phyloP scores from a whole-genome alignment of 2,888 invertebrate genomes.

The Ophioninae sp. region DNA sequence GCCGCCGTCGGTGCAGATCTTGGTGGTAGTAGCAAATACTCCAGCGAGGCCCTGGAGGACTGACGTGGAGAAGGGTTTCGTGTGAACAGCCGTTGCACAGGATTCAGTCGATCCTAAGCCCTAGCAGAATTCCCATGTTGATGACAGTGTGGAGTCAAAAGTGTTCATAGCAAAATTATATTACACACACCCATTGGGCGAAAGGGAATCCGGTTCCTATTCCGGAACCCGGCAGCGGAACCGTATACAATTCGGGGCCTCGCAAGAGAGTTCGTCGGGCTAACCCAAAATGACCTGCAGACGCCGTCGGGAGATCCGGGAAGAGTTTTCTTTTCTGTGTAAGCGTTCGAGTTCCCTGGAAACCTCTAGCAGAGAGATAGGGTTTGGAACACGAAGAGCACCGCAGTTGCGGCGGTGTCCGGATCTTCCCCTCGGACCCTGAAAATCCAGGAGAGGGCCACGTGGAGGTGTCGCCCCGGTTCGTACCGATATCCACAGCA shows the following conservation, averaged over 20 bases:
- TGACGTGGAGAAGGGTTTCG: neutral
- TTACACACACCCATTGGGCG: slow-evolving; percentile 79
- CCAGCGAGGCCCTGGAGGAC: neutral
- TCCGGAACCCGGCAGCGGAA: slow-evolving; percentile 84
- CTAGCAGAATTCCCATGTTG: no score
- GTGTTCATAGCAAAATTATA: slow-evolving; percentile 60
- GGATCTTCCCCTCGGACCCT: no score
- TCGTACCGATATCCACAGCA: slow-evolving; percentile 89
- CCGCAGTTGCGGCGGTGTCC: no score
- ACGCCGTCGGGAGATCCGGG: no score
- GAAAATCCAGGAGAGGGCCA: no score
- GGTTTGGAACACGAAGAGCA: slow-evolving; percentile 83
- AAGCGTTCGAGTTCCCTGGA: slow-evolving; percentile 78
- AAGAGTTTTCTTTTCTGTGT: no score
- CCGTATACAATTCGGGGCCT: no score
- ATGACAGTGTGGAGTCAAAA: slow-evolving; percentile 76
- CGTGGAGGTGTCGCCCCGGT: slow-evolving; percentile 82
- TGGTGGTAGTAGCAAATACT: no score
- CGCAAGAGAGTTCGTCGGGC: no score
- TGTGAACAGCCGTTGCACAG: slow-evolving; percentile 84
- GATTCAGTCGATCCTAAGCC: slow-evolving; percentile 84
- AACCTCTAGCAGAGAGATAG: slow-evolving; percentile 83
- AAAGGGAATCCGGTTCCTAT: slow-evolving; percentile 83
- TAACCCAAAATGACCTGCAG: no score
- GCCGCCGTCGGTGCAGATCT: no score